phyloP scores from a whole-genome alignment of 2,113 vertebrate species.

The Aspiorhynchus laticeps region DNA sequence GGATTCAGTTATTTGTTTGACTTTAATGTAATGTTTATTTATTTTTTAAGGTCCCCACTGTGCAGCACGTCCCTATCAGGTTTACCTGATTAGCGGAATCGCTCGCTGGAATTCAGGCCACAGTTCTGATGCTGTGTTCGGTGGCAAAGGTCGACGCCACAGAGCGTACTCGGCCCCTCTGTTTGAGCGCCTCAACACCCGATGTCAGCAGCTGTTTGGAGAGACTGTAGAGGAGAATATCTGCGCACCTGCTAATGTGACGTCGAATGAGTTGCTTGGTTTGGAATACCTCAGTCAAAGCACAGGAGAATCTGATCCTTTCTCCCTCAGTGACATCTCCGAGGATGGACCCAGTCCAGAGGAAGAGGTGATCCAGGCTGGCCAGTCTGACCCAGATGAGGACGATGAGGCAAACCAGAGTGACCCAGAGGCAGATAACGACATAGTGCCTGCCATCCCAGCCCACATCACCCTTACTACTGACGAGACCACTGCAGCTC shows the following conservation, averaged over 20 bases:
- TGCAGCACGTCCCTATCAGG: constrained; percentile 34
- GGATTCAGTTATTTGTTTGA: no score
- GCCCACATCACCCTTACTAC: constrained; percentile 16
- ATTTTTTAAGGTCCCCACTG: constrained; percentile 22
- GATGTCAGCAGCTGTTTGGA: constrained; percentile 41
- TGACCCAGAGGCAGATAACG: not conserved
- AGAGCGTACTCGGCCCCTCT: constrained; percentile 8
- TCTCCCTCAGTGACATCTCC: constrained; percentile 32
- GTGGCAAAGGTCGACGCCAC: not conserved
- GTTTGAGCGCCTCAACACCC: constrained; percentile 32
- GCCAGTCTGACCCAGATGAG: not conserved
- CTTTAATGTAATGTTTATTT: no score
- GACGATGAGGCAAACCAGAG: constrained; percentile 36
- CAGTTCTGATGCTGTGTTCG: constrained; percentile 13
- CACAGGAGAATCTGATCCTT: constrained; percentile 27
- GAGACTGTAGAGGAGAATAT: constrained; percentile 49
- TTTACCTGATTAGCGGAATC: constrained; percentile 47
- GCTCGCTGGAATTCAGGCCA: constrained; percentile 31
- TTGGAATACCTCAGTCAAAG: constrained; percentile 48
- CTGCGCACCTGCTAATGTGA: not conserved
- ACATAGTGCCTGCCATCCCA: not conserved
- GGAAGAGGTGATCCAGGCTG: constrained; percentile 49
- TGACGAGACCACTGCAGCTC: not conserved
- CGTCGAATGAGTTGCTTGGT: constrained; percentile 31
- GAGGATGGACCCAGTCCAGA: constrained; percentile 37